A percentile compares a stretch with the other conserved stretches of the same genome.
phyloP scores from a whole-genome alignment of 2,797 vertebrate genomes.

The Carduelis carduelis region DNA sequence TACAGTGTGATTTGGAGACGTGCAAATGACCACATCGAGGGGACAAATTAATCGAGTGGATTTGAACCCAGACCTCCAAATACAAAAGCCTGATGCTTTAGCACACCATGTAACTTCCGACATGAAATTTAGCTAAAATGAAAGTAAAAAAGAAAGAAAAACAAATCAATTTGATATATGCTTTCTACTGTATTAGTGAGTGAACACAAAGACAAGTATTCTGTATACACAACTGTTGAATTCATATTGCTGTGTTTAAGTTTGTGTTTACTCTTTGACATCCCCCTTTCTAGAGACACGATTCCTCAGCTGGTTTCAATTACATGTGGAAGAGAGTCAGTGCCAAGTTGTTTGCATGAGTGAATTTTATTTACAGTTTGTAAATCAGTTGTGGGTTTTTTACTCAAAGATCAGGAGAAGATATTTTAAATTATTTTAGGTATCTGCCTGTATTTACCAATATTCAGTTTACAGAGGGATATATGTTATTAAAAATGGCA shows the following conservation, averaged over 20 bases:
- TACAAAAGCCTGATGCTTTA: slow-evolving; percentile 17
- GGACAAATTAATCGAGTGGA: slow-evolving; percentile 46
- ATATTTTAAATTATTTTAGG: slow-evolving; percentile 6
- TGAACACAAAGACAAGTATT: background rate
- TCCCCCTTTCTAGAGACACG: background rate
- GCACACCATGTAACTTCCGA: slow-evolving; percentile 42
- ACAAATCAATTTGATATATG: background rate
- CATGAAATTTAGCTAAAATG: slow-evolving; percentile 15
- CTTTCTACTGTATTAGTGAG: background rate
- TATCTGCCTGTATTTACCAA: background rate
- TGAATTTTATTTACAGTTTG: slow-evolving; percentile 56
- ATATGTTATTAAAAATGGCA: background rate
- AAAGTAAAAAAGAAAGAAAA: slow-evolving; percentile 30
- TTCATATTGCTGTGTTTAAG: slow-evolving; percentile 23
- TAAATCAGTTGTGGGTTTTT: slow-evolving; percentile 20
- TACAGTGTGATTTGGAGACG: slow-evolving; percentile 58
- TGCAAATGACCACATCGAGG: slow-evolving; percentile 63
- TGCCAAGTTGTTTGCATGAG: slow-evolving; percentile 52
- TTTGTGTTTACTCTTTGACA: slow-evolving; percentile 45
- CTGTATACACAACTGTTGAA: background rate
- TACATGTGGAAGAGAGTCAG: background rate
- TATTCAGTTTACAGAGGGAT: background rate
- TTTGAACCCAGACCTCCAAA: slow-evolving; percentile 59
- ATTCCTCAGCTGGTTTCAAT: slow-evolving; percentile 53
- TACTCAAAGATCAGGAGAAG: background rate